Base-by-base conservation (phyloP, 2,888 invertebrate species). In the Pherbina coryleti region DNA sequence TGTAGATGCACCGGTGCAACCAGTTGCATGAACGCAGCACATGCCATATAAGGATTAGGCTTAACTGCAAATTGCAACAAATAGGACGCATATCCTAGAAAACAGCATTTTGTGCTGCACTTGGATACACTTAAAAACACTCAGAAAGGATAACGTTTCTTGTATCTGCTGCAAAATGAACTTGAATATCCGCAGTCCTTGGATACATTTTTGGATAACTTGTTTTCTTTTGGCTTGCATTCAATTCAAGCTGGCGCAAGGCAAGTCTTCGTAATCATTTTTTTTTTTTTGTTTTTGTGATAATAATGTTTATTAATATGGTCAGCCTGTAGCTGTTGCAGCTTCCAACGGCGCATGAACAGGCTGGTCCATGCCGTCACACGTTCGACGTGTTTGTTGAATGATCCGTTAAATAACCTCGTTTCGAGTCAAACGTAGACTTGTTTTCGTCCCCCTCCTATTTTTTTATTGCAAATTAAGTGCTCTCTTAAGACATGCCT, bases 331-430 rank as follows among this genome's bases (percentile, higher is more conserved):
- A 4, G 19, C 34, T 34, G 11, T 34, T 5, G 37, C 31, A 31
- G 31, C 19, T 64, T 34, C 53, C n/a, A 44, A 19, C 64, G 17
- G 51, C 37, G n/a, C 34, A 34, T 31, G 19, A 66, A n/a, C 67
- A 22, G 67, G 19, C 14, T 17, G 9, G 69, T 51, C 49, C 25
- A 22, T 2, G 51, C 11, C 44, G 67, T 53, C 66, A 55, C 17
- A 72, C 49, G 73, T 76, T 76, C 51, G 60, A 73, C 37, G 60
- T n/a, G 72, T 79, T 67, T 76, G 79, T 70, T 76, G 77, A 80
- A 82, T 82, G 81, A 82, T 79, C 84, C 84, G 84, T 84, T 84
- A 83, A 82, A 76, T 83, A 83, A 83, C 84, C 84, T 81, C 83
- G 78, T 81, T 82, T 82, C 70, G 71, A 76, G 79, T 82, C 75